Base-by-base conservation (phyloP, 2,113 vertebrate species). In the Delphinapterus leucas region DNA sequence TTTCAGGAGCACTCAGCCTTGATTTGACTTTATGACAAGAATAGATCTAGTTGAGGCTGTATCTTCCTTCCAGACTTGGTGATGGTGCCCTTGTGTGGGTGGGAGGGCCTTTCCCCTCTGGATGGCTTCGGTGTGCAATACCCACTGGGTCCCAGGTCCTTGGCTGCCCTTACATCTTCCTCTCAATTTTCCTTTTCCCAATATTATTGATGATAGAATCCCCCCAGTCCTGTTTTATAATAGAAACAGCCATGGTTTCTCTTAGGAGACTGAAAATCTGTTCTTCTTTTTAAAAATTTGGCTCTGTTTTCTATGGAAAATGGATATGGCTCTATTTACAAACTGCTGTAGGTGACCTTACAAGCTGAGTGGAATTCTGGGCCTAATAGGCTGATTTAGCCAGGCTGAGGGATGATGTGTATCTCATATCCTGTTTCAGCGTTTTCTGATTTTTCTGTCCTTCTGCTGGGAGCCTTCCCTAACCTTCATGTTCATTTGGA, bases 301-400 rank as follows among this genome's bases (percentile, higher is more conserved):
- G 95, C 96, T 97, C 97, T 98, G 73, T 98, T 98, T 98, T 97
- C 80, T 8, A 25, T 97, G 96, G 96, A 98, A 98, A 98, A 97
- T 93, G 77, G 55, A 94, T 94, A 71, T 73, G 92, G 96, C 97
- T 98, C 90, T 97, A 41, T 98, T 98, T 98, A 97, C 97, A 98
- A 97, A 98, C 96, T 96, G 79, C 26, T 96, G 60, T 98, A 89
- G 68, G 90, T 98, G 98, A 98, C 96, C 93, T 98, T 96, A 74
- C 96, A 98, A 94, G 88, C 83, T 14, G 83, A 92, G 55, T 86
- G 96, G 92, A 98, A 98, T 97, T 89, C 79, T 95, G n/a, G 84
- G 63, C 79, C 81, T 60, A 2, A 5, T 8, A 53, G 96, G 61
- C 82, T 97, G 98, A 96, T 93, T 97, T 83, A 68, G 93, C 1